phyloP scores from a whole-genome alignment of 2,888 invertebrate species.

The Periphyllus acericola region DNA sequence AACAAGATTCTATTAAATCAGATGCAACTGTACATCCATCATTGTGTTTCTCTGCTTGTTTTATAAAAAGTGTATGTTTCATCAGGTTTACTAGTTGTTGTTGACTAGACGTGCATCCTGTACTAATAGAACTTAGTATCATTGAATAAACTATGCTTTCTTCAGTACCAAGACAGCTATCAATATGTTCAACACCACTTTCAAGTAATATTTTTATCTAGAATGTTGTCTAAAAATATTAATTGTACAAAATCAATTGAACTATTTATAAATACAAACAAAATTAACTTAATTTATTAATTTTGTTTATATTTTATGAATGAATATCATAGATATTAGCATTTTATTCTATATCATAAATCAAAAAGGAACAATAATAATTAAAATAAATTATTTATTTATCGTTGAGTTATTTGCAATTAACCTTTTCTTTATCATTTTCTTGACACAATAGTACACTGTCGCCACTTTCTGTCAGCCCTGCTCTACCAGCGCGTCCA shows the following conservation, averaged over 20 bases:
- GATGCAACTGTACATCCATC: slow-evolving; percentile 67
- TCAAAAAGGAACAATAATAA: not conserved
- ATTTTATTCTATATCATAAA: too few relatives aligned
- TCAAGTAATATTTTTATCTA: slow-evolving; percentile 53
- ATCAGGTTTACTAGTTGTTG: slow-evolving; percentile 65
- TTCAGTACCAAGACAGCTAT: slow-evolving; percentile 50
- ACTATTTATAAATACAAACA: too few relatives aligned
- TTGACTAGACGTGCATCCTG: slow-evolving; percentile 33
- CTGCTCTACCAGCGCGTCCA: slow-evolving; percentile 93
- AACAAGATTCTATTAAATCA: slow-evolving; percentile 68
- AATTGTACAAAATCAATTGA: too few relatives aligned
- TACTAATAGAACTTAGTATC: slow-evolving; percentile 55
- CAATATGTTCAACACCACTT: slow-evolving; percentile 38
- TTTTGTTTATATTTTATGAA: not conserved
- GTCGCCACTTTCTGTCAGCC: slow-evolving; percentile 84
- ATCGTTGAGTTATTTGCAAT: not conserved
- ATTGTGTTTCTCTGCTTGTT: slow-evolving; percentile 67
- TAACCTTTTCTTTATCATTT: slow-evolving; percentile 71
- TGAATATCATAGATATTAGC: not conserved
- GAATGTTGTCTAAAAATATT: not conserved
- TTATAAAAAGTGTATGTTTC: slow-evolving; percentile 66
- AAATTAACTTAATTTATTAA: not conserved
- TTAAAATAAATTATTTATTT: not conserved
- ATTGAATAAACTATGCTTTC: slow-evolving; percentile 54
- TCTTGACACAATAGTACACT: slow-evolving; percentile 83